Conservation (phyloP, 2,113 vertebrate genomes). For the Balaenoptera acutorostrata region DNA sequence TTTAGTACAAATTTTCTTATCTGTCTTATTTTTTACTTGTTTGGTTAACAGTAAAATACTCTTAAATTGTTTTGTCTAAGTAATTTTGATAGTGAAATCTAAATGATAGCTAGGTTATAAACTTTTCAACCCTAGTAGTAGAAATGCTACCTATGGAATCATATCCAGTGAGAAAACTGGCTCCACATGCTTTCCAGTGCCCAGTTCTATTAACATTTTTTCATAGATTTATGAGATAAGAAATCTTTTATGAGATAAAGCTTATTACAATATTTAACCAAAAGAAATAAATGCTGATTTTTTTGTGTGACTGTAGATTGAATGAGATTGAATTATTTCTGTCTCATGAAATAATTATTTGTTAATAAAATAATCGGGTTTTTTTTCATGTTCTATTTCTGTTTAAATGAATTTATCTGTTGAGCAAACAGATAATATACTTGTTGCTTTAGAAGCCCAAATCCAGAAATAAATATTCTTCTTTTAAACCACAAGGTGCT, state of each 20-base stretch:
- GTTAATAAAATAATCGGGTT: not conserved
- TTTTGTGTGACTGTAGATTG: not conserved
- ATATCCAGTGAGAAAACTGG: not conserved
- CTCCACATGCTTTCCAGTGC: not conserved
- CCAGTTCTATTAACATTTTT: not conserved
- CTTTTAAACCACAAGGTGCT: not conserved
- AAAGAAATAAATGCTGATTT: not conserved
- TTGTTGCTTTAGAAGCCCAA: not conserved
- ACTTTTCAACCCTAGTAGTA: too few relatives aligned
- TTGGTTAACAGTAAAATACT: not conserved
- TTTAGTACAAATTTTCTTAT: not conserved
- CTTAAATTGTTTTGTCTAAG: not conserved
- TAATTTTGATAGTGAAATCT: not conserved
- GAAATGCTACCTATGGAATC: fast-evolving
- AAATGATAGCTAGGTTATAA: not conserved
- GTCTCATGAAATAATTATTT: not conserved
- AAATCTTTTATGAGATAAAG: not conserved
- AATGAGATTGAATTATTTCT: not conserved
- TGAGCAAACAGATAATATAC: not conserved
- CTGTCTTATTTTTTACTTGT: not conserved
- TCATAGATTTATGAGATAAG: not conserved
- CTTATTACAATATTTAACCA: not conserved
- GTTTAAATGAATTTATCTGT: not conserved
- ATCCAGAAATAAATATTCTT: not conserved
- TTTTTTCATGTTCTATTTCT: not conserved